Conservation (phyloP, 2,113 vertebrate species). For the Boulengeromyrus knoepffleri region DNA sequence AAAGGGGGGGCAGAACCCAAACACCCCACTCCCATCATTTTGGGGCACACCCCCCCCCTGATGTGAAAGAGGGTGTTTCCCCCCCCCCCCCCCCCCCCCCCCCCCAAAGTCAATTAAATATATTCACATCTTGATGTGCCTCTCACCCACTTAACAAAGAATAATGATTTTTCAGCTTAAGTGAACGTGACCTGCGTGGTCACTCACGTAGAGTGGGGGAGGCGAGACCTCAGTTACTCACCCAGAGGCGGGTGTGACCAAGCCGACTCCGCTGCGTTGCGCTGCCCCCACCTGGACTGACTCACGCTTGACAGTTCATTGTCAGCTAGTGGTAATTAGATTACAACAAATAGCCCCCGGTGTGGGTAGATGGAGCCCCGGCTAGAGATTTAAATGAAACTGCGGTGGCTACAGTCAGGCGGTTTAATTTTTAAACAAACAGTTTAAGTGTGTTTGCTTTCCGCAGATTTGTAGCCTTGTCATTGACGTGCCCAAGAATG, state of each 20-base stretch:
- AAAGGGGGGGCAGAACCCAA: no score
- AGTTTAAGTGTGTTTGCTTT: not conserved
- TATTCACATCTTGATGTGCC: not conserved
- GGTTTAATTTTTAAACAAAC: not conserved
- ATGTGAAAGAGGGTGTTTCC: no score
- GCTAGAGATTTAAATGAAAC: not conserved
- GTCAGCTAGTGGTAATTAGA: not conserved
- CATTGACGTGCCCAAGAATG: not conserved
- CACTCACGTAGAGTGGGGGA: not conserved
- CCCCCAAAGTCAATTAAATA: not conserved
- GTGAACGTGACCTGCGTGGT: not conserved
- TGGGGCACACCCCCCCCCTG: no score
- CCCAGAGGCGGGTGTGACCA: not conserved
- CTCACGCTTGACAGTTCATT: not conserved
- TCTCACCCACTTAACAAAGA: not conserved
- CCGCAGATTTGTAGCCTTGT: not conserved
- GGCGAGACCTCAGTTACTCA: not conserved
- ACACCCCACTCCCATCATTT: no score
- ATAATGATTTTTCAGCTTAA: not conserved
- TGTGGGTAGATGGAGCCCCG: not conserved
- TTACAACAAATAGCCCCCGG: not conserved
- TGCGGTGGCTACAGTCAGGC: not conserved
- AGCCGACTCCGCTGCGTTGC: not conserved
- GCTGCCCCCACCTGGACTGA: not conserved
- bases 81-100: no score